Evolutionary conservation across 2,888 invertebrate genomes (phyloP), one percentile per base, ranked within the genome.

Genomic region (Acanthoscelides obtectus): DNA sequence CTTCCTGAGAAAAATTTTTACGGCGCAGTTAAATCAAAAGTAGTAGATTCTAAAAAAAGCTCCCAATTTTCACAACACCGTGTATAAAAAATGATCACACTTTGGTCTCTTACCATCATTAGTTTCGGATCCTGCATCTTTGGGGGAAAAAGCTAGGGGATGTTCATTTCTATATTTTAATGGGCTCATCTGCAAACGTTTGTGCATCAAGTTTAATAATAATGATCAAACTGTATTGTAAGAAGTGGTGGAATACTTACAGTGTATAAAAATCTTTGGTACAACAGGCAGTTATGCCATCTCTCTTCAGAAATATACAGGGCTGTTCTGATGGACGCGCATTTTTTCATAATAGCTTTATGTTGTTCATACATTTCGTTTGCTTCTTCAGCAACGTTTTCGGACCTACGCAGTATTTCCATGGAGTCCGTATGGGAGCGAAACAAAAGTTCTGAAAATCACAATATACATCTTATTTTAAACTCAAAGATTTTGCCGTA

Each of bases 231-330:
- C 25, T 25, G 4, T 25, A 25, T 8, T 5, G 25, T 25, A 5
- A 8, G 25, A 25, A 8, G 8, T 25, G 8, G 25, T 25, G 25
- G 25, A 8, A 25, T 25, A 65, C 91, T 90, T n/a, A 92, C 83
- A 21, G 89, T 87, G 81, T 89, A 90, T n/a, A 92, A 84, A 84
- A 92, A 92, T 77, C 89, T 87, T 70, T 91, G 91, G 81, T 91
- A 92, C 83, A 89, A 89, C 80, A 90, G 90, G 72, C 88, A 89
- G 67, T 88, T 84, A 68, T 88, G 82, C 87, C 90, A 92, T 75
- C 87, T 87, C 78, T 90, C 91, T 78, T 91, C 90, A 71, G 90
- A 85, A 22, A 88, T 87, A 73, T 90, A 88, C 22, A 92, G 85
- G 5, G 81, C 77, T 0, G 85, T 84, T 70, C 86, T 85, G 22